A percentile compares a stretch with the other conserved stretches of the same genome.
Evolutionary conservation across 2,113 vertebrate species (phyloP).

Genomic region (Opisthocomus hoazin): DNA sequence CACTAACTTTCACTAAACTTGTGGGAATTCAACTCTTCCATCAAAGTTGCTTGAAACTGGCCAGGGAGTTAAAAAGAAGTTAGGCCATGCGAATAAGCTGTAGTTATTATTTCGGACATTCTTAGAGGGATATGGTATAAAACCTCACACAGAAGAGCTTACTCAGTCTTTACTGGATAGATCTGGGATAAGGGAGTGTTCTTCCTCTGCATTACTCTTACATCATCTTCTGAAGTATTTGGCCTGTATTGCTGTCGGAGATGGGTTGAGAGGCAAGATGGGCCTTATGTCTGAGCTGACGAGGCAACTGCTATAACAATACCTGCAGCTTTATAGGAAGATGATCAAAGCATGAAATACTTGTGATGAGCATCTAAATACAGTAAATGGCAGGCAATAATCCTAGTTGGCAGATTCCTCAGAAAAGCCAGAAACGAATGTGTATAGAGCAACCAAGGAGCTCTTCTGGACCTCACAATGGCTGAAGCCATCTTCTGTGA

Average conservation of each 20-base stretch:
- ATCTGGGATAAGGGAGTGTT: not conserved
- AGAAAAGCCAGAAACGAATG: not conserved
- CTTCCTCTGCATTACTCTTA: not conserved
- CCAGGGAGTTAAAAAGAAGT: not conserved
- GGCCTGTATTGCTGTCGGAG: not conserved
- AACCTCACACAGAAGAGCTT: not conserved
- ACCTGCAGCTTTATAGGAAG: not conserved
- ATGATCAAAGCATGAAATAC: not conserved
- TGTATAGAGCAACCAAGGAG: not conserved
- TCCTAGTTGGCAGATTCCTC: not conserved
- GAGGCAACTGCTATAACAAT: not conserved
- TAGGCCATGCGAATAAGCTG: not conserved
- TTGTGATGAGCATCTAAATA: not conserved
- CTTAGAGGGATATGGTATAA: not conserved
- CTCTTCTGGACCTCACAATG: not conserved
- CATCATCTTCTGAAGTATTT: not conserved
- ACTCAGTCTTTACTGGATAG: not conserved
- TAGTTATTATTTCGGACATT: not conserved
- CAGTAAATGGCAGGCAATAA: not conserved
- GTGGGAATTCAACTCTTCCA: not conserved
- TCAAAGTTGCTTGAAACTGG: not conserved
- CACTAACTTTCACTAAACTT: not conserved
- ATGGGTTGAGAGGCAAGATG: not conserved
- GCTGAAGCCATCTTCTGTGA: not conserved
- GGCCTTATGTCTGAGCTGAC: not conserved